Base-by-base conservation (phyloP, 2,888 invertebrate genomes). In the Deilephila elpenor region DNA sequence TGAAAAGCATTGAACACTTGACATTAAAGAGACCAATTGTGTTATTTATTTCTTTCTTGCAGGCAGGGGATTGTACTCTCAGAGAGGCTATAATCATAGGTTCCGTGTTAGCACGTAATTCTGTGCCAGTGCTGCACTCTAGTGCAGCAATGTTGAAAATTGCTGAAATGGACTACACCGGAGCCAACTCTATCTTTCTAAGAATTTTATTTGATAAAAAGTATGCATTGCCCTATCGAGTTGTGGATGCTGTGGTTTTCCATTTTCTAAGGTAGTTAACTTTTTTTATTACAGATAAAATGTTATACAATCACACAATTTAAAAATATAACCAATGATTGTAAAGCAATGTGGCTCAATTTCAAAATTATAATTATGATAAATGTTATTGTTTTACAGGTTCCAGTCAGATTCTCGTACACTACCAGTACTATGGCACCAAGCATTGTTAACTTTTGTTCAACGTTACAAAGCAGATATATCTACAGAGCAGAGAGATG, bases 351-450 rank as follows among this genome's bases (percentile, higher is more conserved):
- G 11, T 44, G 29, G 4, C 14, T 32, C 17, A 34, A 5, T 29
- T 32, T 34, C 37, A n/a, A 2, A 17, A 37, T 59, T 11, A 59
- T 1, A 8, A 25, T 29, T 14, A 25, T 20, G 4, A 25, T 14
- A 14, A 44, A 60, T 60, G 5, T 61, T 32, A 25, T 61, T 32
- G 0, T 72, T 44, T 80, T 83, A 71, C 84, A 98, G 98, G 86
- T 99, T 99, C 90, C 96, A 97, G 88, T 95, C 95, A 78, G 99
- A 99, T 85, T 93, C 94, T 71, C 96, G 99, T 74, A 96, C 96
- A 80, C 94, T 99, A 86, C 99, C 99, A 1, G 99, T 99, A 5
- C 91, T 99, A 75, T 99, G 99, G 99, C 99, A 99, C 91, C 99
- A 99, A 90, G 96, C 98, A 61, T 94, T 99, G 59, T 93, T 99